Base-by-base conservation (phyloP, 2,113 vertebrate species). In the Ramphastos sulfuratus region DNA sequence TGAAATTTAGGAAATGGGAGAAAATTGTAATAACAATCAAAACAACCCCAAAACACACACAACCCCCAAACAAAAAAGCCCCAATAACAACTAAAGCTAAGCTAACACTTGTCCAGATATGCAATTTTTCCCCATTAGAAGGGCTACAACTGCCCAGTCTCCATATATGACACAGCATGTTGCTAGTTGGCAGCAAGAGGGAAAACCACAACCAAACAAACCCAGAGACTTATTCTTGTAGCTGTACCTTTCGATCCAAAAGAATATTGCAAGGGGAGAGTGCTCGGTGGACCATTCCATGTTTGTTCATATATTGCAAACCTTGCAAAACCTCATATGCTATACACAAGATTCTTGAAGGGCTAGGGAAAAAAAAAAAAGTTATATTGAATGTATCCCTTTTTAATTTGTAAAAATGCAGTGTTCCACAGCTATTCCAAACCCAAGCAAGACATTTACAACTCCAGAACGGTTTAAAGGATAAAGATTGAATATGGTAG, bases 271-370 rank as follows among this genome's bases (percentile, higher is more conserved):
- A 97, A 69, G 98, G 98, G 23, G 97, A 98, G 31, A 99, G 98
- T 6, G 99, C 98, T 89, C 99, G 97, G 92, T 99, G 99, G 42
- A 99, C 99, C 97, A 99, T 98, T n/a, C 98, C 98, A 67, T 99
- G 98, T 85, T 98, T 98, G 96, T 99, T 99, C 98, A 99, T 99
- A 48, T 98, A 99, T 5, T 98, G 98, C 92, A 99, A 97, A 25
- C 99, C 99, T 87, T 99, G 98, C 77, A 99, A 97, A 64, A 98
- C 98, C 90, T 99, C 99, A 85, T 98, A 99, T 7, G 99, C 99
- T 58, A 99, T 97, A 90, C 98, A 98, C 72, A 99, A 95, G 70
- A 99, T 97, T 85, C 95, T 98, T 46, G 98, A 98, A 88, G 92
- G 95, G 94, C 99, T 99, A 39, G 5, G 37, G 20, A 23, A 55